Base-by-base conservation (phyloP, 1,140 invertebrate genomes). In the Pomacea maculata region DNA sequence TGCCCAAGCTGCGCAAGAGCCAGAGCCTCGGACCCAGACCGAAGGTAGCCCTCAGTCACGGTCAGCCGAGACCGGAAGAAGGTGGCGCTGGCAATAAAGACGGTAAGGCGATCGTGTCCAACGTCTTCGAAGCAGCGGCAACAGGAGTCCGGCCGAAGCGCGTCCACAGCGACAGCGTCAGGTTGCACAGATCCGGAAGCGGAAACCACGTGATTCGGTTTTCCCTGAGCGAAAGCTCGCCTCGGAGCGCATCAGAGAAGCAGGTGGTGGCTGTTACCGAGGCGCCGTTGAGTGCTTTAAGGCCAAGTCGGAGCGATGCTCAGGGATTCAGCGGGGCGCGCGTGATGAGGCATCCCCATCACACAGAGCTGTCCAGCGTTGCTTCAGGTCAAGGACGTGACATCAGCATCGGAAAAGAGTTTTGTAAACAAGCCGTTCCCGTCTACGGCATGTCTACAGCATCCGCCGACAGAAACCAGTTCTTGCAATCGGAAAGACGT, bases 131-230 rank as follows among this genome's bases (percentile, higher is more conserved):
- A 17, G 57, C 8, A 61, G 57, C 67, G 65, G 54, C 25, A 52
- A 19, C 34, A 54, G 21, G n/a, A 15, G 14, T 14, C 25, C 71
- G 77, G 70, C 77, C 77, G 3, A 55, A 67, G 21, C 77, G 68
- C n/a, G 65, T 57, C n/a, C 77, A 78, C 21, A 78, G 77, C 54
- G 77, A 70, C 6, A 78, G 77, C 19, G 15, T 67, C 15, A 70
- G 67, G 29, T 52, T 78, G 65, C 57, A 55, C 73, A 75, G 73
- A 21, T 17, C 14, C 34, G 54, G 73, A 54, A 54, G 73, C 34
- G 25, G 71, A 45, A 52, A 52, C 45, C 57, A 61, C 57, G 57
- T 61, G 57, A 61, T 61, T 17, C 11, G 57, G 57, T 61, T 61
- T 61, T 61, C 57, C 57, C 57, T 61, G 57, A 17, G 57, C 15